Percentiles rank a stretch among this genome's conserved stretches.
These are phyloP conservation scores for Eulimnadia texana DNA, from an alignment of 1,140 invertebrate species.

Conservation along the genomic window DNA sequence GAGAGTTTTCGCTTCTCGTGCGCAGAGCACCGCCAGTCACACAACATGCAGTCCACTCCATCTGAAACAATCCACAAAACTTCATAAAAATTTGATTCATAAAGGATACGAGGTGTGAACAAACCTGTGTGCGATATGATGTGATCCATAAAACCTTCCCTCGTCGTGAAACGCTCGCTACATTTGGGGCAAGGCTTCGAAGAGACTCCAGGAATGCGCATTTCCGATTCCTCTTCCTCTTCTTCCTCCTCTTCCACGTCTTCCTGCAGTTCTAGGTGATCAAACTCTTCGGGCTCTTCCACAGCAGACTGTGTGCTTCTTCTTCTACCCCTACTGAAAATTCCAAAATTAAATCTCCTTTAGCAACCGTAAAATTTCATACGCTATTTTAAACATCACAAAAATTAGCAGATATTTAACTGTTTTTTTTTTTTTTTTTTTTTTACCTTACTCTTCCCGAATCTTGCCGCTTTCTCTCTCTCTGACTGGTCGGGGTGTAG, in stretches of 20 bases:
- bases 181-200: conserved; percentile 14
- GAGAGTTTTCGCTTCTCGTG: neutral
- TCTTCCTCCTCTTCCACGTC: conserved; percentile 7
- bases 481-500: neutral
- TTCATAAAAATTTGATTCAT: neutral
- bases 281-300: conserved; percentile 2
- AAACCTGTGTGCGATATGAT: conserved; percentile 6
- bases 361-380: neutral
- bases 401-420: too few relatives aligned
- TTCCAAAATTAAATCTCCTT: neutral
- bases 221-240: conserved; percentile 8
- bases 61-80: neutral
- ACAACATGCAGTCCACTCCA: neutral
- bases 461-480: neutral
- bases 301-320: neutral
- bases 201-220: conserved; percentile 6
- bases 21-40: neutral
- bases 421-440: too few relatives aligned
- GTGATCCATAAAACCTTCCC: conserved; percentile 12
- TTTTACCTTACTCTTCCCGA: neutral
- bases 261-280: conserved; percentile 7
- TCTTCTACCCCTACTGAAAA: neutral
- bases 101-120: neutral
- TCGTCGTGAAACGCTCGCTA: conserved; percentile 11
- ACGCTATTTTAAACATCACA: neutral